Base-by-base conservation (phyloP, 2,797 vertebrate species). In the Melanotaenia nigrans region DNA sequence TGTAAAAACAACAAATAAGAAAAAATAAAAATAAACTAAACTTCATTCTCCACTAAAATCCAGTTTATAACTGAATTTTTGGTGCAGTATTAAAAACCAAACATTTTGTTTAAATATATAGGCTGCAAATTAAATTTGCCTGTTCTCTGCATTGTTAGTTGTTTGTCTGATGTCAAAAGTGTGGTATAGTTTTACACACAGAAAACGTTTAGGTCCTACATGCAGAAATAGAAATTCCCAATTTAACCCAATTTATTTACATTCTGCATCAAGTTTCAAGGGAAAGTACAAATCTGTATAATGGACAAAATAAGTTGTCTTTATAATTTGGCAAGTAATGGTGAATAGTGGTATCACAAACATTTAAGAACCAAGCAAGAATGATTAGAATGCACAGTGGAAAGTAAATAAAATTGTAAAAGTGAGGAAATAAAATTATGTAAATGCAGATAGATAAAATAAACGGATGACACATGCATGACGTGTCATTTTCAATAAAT, bases 111-210 rank as follows among this genome's bases (percentile, higher is more conserved):
- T 42, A 18, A 40, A 42, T 42, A 14, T 42, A 42, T 42, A 42
- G 4, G 40, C 5, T 42, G 5, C 40, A 42, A 18, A 40, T 40
- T 4, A 42, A 42, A 42, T 42, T 18, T 4, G 4, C 38, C 38
- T 20, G 49, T 54, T 53, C 14, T 54, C 53, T 28, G 13, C 11
- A 13, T 13, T 35, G 9, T 59, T 59, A 47, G 28, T 42, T 12
- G 45, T 57, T 42, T 68, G 14, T 36, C 32, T 59, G n/a, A 68
- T 40, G 47, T 58, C 40, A 57, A 13, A n/a, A 7, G 28, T 22
- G 18, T 12, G 32, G 35, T 58, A 68, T 16, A 25, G 57, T 55
- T 55, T 28, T 8, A 45, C 16, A 6, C 1, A 7, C 18, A 20
- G 1, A 5, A 20, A 45, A 45, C 1, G 1, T 45, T 20, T 45